These are phyloP conservation scores for Drymodes brunneopygia DNA, from an alignment of 2,113 vertebrate species.

Conservation along the genomic window DNA sequence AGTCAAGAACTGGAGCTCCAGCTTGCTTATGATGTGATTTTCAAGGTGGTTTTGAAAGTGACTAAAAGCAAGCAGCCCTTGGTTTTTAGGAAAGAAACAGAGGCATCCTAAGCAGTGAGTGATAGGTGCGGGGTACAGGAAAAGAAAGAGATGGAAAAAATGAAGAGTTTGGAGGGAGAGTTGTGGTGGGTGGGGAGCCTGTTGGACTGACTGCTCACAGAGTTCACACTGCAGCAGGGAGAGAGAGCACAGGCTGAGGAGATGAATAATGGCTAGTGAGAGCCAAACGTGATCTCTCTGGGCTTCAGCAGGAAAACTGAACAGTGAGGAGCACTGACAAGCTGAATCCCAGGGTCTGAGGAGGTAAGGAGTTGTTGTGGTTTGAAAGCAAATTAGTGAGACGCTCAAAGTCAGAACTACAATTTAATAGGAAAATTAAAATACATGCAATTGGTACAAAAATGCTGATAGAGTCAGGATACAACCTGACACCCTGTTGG, in stretches of 20 bases:
- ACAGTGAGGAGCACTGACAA: not conserved
- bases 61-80: not conserved
- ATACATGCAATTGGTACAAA: no score
- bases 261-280: not conserved
- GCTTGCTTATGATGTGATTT: not conserved
- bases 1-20: not conserved
- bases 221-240: not conserved
- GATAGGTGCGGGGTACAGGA: accelerated
- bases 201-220: not conserved
- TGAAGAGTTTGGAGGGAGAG: not conserved
- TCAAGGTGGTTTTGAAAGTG: not conserved
- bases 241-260: not conserved
- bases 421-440: no score
- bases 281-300: not conserved
- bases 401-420: no score
- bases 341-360: not conserved
- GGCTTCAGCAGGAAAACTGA: not conserved
- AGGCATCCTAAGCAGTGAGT: not conserved
- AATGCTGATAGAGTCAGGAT: no score
- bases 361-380: no score
- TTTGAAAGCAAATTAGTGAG: no score
- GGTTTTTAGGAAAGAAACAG: not conserved
- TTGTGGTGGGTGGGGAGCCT: not conserved
- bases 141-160: accelerated
- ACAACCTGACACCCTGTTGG: no score